These are phyloP conservation scores for Cynopterus sphinx DNA, from an alignment of 2,797 vertebrate species.

Conservation along the genomic window DNA sequence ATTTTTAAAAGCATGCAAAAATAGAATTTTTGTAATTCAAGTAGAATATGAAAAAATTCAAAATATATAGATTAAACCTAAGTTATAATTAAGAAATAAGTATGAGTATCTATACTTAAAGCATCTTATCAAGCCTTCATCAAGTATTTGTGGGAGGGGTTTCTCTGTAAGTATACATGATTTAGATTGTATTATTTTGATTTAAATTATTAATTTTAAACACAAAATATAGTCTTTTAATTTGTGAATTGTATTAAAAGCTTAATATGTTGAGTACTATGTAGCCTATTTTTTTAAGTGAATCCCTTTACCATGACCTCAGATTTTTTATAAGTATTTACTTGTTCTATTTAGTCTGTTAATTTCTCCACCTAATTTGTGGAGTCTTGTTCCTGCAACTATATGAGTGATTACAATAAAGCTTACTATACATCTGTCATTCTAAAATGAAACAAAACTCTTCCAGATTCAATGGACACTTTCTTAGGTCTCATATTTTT, in stretches of 20 bases:
- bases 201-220: background rate
- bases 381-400: background rate
- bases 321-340: background rate
- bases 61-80: background rate
- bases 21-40: background rate
- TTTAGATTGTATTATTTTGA: background rate
- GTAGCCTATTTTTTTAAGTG: background rate
- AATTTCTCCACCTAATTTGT: background rate
- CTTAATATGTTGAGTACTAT: background rate
- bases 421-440: background rate
- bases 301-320: background rate
- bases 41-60: background rate
- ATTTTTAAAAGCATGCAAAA: background rate
- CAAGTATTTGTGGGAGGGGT: background rate
- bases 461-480: background rate
- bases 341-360: background rate
- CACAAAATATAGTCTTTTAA: background rate
- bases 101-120: background rate
- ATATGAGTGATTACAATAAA: background rate
- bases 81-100: background rate
- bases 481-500: background rate
- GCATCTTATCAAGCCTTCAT: background rate
- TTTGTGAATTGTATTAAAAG: background rate
- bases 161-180: background rate
- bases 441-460: background rate